phyloP scores from a whole-genome alignment of 53 echinoderm and acorn worm species.

The Temnopleurus reevesii region DNA sequence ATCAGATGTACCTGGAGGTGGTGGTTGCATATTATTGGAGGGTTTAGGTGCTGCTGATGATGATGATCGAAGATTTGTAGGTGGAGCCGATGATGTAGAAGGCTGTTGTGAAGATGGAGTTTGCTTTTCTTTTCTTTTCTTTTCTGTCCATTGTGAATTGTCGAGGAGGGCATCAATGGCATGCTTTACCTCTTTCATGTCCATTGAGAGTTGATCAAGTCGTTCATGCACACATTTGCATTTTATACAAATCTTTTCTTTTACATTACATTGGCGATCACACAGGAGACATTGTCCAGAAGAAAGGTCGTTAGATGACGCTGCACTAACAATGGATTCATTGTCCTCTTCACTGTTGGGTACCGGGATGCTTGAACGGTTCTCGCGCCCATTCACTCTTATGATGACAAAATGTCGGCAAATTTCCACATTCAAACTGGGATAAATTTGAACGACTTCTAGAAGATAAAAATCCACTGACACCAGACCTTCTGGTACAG shows the following conservation, averaged over 20 bases:
- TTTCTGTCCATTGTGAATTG: not conserved
- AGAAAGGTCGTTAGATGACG: not conserved
- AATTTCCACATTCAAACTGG: not conserved
- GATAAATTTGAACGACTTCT: not conserved
- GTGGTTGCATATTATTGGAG: no score
- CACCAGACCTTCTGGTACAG: not conserved
- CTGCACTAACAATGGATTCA: not conserved
- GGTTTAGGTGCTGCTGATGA: no score
- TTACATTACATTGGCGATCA: not conserved
- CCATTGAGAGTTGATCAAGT: not conserved
- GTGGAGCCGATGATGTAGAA: not conserved
- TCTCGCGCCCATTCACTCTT: not conserved
- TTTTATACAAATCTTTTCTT: not conserved
- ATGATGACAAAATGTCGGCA: not conserved
- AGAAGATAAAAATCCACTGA: not conserved
- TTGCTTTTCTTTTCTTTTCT: no score
- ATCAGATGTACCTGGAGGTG: not conserved
- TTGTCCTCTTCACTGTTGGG: no score
- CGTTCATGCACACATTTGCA: not conserved
- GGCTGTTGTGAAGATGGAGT: not conserved
- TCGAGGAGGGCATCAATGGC: not conserved
- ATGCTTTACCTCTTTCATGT: not conserved
- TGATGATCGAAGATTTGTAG: not conserved
- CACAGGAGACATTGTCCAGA: not conserved
- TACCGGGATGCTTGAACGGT: not conserved